Evolutionary conservation across 1,140 invertebrate genomes (phyloP), one percentile per base, ranked within the genome.

Genomic region (Drosophila novamexicana): DNA sequence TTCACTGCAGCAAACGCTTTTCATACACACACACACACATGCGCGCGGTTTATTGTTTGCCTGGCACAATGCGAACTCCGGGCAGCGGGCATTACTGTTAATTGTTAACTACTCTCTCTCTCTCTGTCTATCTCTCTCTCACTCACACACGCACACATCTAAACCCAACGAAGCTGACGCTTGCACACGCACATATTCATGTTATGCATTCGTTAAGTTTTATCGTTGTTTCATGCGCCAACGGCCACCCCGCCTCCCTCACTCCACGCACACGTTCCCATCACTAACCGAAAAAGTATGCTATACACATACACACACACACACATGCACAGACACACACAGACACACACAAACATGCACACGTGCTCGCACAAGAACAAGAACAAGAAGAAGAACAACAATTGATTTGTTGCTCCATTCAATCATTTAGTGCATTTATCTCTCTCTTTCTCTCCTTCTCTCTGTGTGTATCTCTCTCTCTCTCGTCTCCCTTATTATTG

Each of bases 401-500:
- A 70, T 52, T 61, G 71, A 68, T 63, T 63, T 69, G 69, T 66
- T 66, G 64, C 71, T 56, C 77, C 69, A 79, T 88, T 82, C 76
- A 75, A 77, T 85, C 82, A 86, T 81, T 86, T 86, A 75, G 82
- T 85, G 75, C 78, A 86, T 85, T 86, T 85, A 81, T 85, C 82
- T 85, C 67, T 85, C 77, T 84, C 59, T 78, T 64, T 81, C 74
- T 78, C 75, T 82, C 68, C 77, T 49, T 75, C 65, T 81, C 64
- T 79, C 72, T 83, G 83, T 80, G 84, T 84, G 79, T 88, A 72
- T 81, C 63, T 66, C 61, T 81, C 75, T 81, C 63, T 66, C 61
- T 81, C 75, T 82, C 68, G 62, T 79, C 77, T 82, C 72, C 71
- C 68, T 79, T 77, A 89, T 88, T 89, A 89, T 83, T 89, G 83